These are phyloP conservation scores for Pungitius pungitius DNA, from an alignment of 2,113 vertebrate genomes.

Conservation along the genomic window DNA sequence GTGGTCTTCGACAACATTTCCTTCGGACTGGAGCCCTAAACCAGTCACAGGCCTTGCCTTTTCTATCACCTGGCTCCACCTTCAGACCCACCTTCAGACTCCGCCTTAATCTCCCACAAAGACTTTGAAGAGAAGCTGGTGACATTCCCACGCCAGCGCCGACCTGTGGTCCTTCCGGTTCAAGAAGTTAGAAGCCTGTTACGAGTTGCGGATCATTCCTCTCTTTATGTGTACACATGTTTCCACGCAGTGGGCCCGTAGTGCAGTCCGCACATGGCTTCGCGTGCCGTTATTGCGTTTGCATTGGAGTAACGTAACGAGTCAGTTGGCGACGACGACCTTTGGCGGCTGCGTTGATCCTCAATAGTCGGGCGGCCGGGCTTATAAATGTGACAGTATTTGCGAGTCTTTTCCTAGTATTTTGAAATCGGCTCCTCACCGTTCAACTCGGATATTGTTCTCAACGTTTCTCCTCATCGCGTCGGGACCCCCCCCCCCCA, in stretches of 20 bases:
- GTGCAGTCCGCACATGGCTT: conserved; percentile 25
- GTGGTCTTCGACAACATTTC: conserved; percentile 34
- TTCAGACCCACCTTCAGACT: conserved; percentile 25
- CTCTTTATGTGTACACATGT: conserved; percentile 29
- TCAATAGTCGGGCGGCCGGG: conserved; percentile 8
- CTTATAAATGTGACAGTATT: conserved; percentile 14
- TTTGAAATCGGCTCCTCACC: conserved; percentile 6
- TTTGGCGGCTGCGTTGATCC: conserved; percentile 1
- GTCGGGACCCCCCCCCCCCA: no score
- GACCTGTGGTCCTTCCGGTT: conserved; percentile 27
- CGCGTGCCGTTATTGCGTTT: conserved; percentile 40
- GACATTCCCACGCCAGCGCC: neutral
- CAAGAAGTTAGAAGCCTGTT: neutral
- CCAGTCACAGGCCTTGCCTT: conserved; percentile 50
- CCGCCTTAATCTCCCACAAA: conserved; percentile 26
- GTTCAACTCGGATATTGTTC: conserved; percentile 18
- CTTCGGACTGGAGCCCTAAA: conserved; percentile 51
- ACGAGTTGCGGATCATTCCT: conserved; percentile 1
- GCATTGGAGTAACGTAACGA: neutral
- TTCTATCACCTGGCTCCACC: conserved; percentile 20
- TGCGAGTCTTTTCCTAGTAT: conserved; percentile 25
- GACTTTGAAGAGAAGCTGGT: neutral
- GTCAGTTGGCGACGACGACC: conserved; percentile 19
- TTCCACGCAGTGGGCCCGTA: conserved; percentile 9
- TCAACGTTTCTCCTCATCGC: conserved; percentile 5